phyloP scores from a whole-genome alignment of 1,140 invertebrate genomes.

The Agrypnia vestita region DNA sequence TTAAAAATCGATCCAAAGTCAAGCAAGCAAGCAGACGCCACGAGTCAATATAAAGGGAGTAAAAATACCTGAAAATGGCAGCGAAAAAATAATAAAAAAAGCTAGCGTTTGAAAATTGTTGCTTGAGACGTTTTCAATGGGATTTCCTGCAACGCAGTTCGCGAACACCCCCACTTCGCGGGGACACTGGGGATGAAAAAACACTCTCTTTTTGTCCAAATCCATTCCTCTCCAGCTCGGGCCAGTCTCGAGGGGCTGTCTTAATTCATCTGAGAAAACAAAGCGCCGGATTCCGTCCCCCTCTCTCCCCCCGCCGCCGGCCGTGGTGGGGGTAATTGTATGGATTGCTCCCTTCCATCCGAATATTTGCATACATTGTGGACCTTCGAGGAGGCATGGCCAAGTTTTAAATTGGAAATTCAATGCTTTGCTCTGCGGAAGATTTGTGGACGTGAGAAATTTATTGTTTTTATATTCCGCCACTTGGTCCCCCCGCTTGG shows the following conservation, averaged over 20 bases:
- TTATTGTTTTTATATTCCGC: neutral
- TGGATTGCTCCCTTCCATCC: neutral
- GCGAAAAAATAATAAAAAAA: too few species aligned
- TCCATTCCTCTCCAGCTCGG: neutral
- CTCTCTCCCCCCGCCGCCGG: neutral
- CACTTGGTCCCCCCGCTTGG: neutral
- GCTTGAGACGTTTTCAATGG: too few species aligned
- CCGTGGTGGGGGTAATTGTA: neutral
- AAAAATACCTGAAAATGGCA: too few species aligned
- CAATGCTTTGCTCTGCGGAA: slow-evolving; percentile 7
- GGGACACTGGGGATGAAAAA: too few species aligned
- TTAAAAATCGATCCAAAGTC: too few species aligned
- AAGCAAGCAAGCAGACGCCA: too few species aligned
- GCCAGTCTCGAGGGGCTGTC: neutral
- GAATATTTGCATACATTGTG: slow-evolving; percentile 15
- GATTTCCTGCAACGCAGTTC: too few species aligned
- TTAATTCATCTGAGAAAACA: slow-evolving; percentile 34
- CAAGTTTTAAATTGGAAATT: slow-evolving; percentile 28
- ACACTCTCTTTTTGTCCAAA: slow-evolving; percentile 9
- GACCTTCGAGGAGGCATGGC: neutral
- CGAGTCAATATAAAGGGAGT: too few species aligned
- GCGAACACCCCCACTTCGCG: too few species aligned
- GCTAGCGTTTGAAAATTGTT: too few species aligned
- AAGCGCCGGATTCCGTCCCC: slow-evolving; percentile 7
- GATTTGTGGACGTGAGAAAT: too few species aligned